Evolutionary conservation across 2,888 invertebrate species (phyloP).

Genomic region (Sialis lutaria): DNA sequence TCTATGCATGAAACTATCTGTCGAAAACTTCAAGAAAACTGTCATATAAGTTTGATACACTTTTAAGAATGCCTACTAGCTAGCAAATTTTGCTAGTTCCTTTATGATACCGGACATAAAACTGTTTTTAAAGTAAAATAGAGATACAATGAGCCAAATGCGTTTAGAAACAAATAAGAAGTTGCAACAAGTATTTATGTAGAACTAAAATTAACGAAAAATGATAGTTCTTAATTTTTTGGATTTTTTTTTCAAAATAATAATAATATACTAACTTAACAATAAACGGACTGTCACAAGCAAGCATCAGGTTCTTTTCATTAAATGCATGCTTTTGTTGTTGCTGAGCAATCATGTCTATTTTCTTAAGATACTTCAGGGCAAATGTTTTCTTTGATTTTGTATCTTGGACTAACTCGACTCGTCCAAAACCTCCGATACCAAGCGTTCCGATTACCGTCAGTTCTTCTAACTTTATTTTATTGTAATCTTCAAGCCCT

Average conservation of each 20-base stretch:
- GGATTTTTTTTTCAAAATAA: too few species aligned
- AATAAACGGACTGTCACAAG: constrained; percentile 62
- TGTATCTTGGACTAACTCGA: constrained; percentile 48
- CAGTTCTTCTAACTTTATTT: constrained; percentile 58
- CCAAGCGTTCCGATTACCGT: constrained; percentile 74
- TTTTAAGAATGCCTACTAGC: too few species aligned
- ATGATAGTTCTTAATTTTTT: not conserved
- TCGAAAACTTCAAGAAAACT: too few species aligned
- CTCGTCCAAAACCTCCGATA: constrained; percentile 83
- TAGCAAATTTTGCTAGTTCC: too few species aligned
- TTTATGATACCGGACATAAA: too few species aligned
- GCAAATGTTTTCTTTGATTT: constrained; percentile 49
- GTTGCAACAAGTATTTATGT: too few species aligned
- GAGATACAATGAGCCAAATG: too few species aligned
- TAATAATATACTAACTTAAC: constrained; percentile 38
- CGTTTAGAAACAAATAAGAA: too few species aligned
- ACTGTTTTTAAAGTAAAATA: too few species aligned
- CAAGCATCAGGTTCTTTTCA: constrained; percentile 71
- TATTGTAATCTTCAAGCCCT: constrained; percentile 34
- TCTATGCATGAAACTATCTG: too few species aligned
- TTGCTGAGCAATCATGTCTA: constrained; percentile 73
- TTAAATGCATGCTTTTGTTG: constrained; percentile 81
- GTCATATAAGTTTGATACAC: too few species aligned
- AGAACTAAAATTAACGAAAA: not conserved
- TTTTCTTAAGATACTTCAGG: constrained; percentile 75